Base-by-base conservation (phyloP, 1,140 invertebrate genomes). In the Lordiphosa mommai region DNA sequence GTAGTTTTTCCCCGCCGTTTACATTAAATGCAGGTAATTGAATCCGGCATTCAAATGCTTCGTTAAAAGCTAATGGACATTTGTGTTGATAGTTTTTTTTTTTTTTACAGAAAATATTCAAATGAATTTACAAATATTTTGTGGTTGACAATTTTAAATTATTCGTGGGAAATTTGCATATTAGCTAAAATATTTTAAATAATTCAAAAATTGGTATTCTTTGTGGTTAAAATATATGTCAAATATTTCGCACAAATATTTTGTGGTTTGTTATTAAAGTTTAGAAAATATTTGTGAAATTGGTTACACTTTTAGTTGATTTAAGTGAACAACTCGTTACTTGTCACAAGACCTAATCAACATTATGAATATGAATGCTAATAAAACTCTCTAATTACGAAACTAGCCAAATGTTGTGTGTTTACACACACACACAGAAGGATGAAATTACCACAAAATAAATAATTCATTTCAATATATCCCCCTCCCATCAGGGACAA, bases 381-480 rank as follows among this genome's bases (percentile, higher is more conserved):
- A 43, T 20, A 12, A 33, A 29, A 30, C n/a, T 47, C 38, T 14
- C 48, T 67, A 68, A 68, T 74, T 74, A 69, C 12, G 23, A 61
- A 43, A 29, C 52, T 49, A 52, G 43, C 36, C 41, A 36, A 61
- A 46, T 47, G 32, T 23, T 40, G 29, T 67, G 29, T 68, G 60
- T 73, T 73, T 73, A 34, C 29, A 13, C 23, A 12, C 27, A 27
- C 27, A 23, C 10, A 43, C 10, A 64, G 46, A 37, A 58, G 58
- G 40, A 51, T 50, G 63, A 30, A 32, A 72, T 37, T 32, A 58
- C 50, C 48, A 40, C 53, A 64, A 70, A 74, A 74, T 74, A 74
- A 74, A 74, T 74, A 74, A 74, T 76, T 74, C 65, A 69, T 74
- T 69, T 53, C 29, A 29, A 51, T 13, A 17, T 27, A 30, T 27